Evolutionary conservation across 2,113 vertebrate species (phyloP).

Genomic region (Herpailurus yagouaroundi): DNA sequence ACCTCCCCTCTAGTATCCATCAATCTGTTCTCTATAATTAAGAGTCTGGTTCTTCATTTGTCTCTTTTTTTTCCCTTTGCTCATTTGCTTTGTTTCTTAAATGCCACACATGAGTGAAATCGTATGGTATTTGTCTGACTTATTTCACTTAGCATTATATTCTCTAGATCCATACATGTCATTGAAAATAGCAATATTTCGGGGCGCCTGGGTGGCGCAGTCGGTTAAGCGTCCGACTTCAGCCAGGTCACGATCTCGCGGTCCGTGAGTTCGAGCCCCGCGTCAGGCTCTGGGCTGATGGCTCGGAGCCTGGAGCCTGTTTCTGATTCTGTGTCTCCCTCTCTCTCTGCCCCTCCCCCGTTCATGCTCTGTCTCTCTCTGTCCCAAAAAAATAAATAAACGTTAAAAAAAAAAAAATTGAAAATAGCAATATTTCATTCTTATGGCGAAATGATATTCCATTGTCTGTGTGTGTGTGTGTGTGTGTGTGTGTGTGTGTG

Average conservation of each 20-base stretch:
- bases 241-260: too few species aligned
- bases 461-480: neutral
- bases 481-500: too few species aligned
- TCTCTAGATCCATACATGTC: neutral
- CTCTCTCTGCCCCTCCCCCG: too few species aligned
- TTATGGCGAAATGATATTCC: neutral
- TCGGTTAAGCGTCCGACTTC: too few species aligned
- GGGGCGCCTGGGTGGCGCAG: too few species aligned
- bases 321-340: too few species aligned
- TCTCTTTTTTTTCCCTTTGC: neutral
- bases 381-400: too few species aligned
- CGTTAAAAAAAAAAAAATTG: too few species aligned
- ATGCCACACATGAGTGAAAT: neutral
- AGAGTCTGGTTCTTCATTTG: neutral
- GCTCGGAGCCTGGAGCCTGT: too few species aligned
- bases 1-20: neutral
- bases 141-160: neutral
- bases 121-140: neutral
- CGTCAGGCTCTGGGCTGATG: too few species aligned
- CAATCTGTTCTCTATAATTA: neutral
- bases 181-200: neutral
- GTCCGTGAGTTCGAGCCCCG: too few species aligned
- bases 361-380: too few species aligned
- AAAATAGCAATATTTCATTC: neutral
- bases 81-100: neutral